These are phyloP conservation scores for Nephrocerus scutellatus DNA, from an alignment of 2,888 invertebrate species.

Conservation along the genomic window DNA sequence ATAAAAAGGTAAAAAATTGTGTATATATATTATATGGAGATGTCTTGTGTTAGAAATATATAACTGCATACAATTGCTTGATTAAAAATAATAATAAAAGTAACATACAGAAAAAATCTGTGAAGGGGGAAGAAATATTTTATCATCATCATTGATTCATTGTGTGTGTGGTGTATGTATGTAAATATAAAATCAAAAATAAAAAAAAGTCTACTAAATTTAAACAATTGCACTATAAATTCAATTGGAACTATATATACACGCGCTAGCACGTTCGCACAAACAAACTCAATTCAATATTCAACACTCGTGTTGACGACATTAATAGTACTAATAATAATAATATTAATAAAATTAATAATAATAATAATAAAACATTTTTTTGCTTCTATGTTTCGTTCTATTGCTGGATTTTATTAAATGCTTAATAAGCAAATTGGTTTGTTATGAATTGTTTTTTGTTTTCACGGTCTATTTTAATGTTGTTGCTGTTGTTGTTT, in stretches of 20 bases:
- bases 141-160: slow-evolving; percentile 8
- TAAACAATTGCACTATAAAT: slow-evolving; percentile 36
- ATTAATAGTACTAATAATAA: no score
- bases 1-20: slow-evolving; percentile 14
- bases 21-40: no score
- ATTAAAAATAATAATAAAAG: slow-evolving; percentile 13
- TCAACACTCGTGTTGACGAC: no score
- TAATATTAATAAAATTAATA: no score
- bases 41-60: slow-evolving; percentile 7
- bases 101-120: slow-evolving; percentile 8
- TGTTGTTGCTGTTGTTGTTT: slow-evolving; percentile 22
- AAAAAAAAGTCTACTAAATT: slow-evolving; percentile 21
- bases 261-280: slow-evolving; percentile 3
- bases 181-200: slow-evolving; percentile 20
- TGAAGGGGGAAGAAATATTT: slow-evolving; percentile 19
- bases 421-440: no score
- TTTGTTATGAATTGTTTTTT: slow-evolving; percentile 7
- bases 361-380: no score
- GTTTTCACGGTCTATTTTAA: slow-evolving; percentile 29
- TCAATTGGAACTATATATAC: slow-evolving; percentile 27
- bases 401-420: no score
- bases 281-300: slow-evolving; percentile 27
- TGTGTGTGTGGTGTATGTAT: slow-evolving; percentile 8
- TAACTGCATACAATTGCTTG: slow-evolving; percentile 7
- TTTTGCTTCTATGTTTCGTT: no score